Conservation (phyloP, 2,888 invertebrate species). For the Pandemis corylana region DNA sequence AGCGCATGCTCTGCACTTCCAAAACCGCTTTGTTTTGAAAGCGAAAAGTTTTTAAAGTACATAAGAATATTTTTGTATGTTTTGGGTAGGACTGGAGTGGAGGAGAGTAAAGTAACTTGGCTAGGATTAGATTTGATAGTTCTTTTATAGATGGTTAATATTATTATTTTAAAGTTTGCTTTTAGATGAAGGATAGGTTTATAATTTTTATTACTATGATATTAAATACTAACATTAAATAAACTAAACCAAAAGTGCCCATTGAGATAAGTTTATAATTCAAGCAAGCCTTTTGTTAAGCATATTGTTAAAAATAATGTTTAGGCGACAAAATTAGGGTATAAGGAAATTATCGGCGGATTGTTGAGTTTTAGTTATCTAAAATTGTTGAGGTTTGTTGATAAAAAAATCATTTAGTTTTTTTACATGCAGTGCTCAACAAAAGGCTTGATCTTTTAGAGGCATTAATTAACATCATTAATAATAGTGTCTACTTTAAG, state of each 20-base stretch:
- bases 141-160: conserved; percentile 81
- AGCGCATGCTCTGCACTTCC: conserved; percentile 26
- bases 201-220: conserved; percentile 81
- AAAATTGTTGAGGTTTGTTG: conserved; percentile 82
- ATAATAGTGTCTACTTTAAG: conserved; percentile 80
- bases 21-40: conserved; percentile 63
- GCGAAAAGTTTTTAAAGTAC: conserved; percentile 75
- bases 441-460: conserved; percentile 81
- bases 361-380: conserved; percentile 82
- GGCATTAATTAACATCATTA: conserved; percentile 84
- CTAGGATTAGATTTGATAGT: conserved; percentile 83
- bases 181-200: conserved; percentile 81
- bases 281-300: conserved; percentile 79
- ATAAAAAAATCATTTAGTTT: conserved; percentile 73
- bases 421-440: conserved; percentile 75
- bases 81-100: conserved; percentile 73
- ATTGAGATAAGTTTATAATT: conserved; percentile 84
- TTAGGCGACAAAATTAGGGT: conserved; percentile 83
- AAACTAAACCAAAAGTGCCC: conserved; percentile 86
- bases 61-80: conserved; percentile 84
- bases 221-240: conserved; percentile 81
- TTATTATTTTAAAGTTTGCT: conserved; percentile 82
- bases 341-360: conserved; percentile 79
- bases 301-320: conserved; percentile 80
- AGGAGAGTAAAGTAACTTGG: conserved; percentile 77